Evolutionary conservation across 2,113 vertebrate genomes (phyloP).

Genomic region (Anthoscopus minutus): DNA sequence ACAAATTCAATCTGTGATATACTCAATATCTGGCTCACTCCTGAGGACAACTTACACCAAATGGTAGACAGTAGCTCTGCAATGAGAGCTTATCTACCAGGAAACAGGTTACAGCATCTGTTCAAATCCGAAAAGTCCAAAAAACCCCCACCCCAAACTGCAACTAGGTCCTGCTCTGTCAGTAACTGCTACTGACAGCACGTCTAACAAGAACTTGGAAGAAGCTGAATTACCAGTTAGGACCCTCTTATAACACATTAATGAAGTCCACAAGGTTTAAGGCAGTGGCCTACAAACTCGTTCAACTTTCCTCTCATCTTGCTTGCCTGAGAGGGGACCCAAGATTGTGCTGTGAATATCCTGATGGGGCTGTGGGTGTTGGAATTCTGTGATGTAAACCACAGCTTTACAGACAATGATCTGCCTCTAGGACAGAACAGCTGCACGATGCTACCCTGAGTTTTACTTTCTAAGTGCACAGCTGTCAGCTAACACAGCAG

Average conservation of each 20-base stretch:
- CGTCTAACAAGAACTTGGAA: accelerated
- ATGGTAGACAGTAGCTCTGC: neutral
- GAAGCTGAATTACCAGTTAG: neutral
- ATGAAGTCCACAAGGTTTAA: neutral
- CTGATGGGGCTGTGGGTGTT: accelerated
- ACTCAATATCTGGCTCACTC: neutral
- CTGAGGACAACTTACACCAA: neutral
- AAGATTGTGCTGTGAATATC: neutral
- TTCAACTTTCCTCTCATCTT: neutral
- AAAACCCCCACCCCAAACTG: neutral
- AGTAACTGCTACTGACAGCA: neutral
- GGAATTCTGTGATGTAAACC: neutral
- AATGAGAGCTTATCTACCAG: neutral
- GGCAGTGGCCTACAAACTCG: neutral
- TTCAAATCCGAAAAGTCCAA: neutral
- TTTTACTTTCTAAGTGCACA: neutral
- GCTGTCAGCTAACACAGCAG: neutral
- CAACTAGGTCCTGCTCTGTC: neutral
- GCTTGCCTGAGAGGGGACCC: neutral
- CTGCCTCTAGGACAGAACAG: neutral
- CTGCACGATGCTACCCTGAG: neutral
- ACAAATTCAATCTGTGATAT: neutral
- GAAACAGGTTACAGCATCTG: neutral
- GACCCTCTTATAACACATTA: neutral
- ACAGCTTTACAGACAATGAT: neutral